Evolutionary conservation across 1,140 invertebrate genomes (phyloP), one percentile per base, ranked within the genome.

Genomic region (Aethina tumida): DNA sequence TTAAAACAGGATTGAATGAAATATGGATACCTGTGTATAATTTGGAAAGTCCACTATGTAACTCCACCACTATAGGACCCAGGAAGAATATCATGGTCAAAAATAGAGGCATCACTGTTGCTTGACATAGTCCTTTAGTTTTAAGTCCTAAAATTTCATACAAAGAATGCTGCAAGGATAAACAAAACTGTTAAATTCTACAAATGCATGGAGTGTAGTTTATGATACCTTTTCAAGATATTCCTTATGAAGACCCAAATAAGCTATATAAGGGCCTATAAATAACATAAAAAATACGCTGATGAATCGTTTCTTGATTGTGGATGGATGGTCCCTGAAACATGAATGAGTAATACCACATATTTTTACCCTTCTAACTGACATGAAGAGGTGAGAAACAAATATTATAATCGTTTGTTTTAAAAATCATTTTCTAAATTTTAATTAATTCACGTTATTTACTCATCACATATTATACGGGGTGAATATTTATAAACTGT

Each of bases 51-150:
- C 81, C 81, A 59, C 70, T 81, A 35, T 77, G 65, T 43, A 71
- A 64, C 56, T 85, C 77, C 53, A 88, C 73, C 22, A 71, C 74
- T 19, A 93, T 61, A 35, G 89, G 86, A 9, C 90, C 90, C 49
- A 87, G 60, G 67, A 90, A 93, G 30, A 93, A 67, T 32, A 92
- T 69, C 60, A 79, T 79, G 12, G 91, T 95, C 33, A 95, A 65
- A 36, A 82, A 52, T 24, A 92, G 65, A 12, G 92, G 87, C 44
- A 90, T 60, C 9, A 83, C 57, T 39, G 71, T 59, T 13, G 89
- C 89, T 53, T 73, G 70, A 37, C 87, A 53, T 15, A 92, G 53
- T 38, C 90, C 90, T 26, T 70, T 55, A 52, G 69, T 69, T 53
- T 83, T 69, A 6, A 95, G 55, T 6, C 91, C 91, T 47, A 94